These are phyloP conservation scores for Holacanthella duospinosa DNA, from an alignment of 2,888 invertebrate species.

Conservation along the genomic window DNA sequence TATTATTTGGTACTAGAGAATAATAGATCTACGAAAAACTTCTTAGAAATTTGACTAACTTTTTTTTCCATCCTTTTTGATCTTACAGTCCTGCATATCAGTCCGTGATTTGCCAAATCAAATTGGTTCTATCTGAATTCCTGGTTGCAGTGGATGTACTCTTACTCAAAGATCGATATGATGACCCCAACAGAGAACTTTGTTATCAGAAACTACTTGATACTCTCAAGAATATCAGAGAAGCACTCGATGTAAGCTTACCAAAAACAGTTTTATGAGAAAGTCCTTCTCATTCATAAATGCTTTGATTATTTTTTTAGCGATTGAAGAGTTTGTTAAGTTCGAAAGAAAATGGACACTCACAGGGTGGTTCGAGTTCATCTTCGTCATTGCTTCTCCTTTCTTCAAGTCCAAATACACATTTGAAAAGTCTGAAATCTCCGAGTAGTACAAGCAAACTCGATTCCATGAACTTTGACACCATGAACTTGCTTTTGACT, in stretches of 20 bases:
- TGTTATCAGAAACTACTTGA: slow-evolving; percentile 34
- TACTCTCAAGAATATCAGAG: slow-evolving; percentile 33
- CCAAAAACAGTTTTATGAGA: neutral
- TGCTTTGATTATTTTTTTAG: slow-evolving; percentile 16
- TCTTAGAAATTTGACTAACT: neutral
- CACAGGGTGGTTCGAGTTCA: neutral
- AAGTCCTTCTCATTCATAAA: neutral
- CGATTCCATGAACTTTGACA: neutral
- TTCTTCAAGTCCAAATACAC: neutral
- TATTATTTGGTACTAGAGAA: no score
- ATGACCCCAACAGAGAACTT: slow-evolving; percentile 32
- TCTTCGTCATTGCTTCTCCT: neutral
- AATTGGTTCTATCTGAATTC: slow-evolving; percentile 36
- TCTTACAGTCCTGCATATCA: slow-evolving; percentile 34
- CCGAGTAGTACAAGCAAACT: neutral
- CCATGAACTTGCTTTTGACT: neutral
- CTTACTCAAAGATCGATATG: slow-evolving; percentile 31
- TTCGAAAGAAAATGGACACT: slow-evolving; percentile 27
- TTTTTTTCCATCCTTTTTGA: neutral
- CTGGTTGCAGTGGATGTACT: slow-evolving; percentile 36
- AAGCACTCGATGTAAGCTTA: slow-evolving; percentile 32
- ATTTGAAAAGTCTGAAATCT: neutral
- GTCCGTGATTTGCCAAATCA: slow-evolving; percentile 35
- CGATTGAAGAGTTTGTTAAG: slow-evolving; percentile 32
- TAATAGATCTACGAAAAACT: no score